Evolutionary conservation across 2,113 vertebrate genomes (phyloP), one percentile per base, ranked within the genome.

Genomic region (Oncorhynchus kisutch): DNA sequence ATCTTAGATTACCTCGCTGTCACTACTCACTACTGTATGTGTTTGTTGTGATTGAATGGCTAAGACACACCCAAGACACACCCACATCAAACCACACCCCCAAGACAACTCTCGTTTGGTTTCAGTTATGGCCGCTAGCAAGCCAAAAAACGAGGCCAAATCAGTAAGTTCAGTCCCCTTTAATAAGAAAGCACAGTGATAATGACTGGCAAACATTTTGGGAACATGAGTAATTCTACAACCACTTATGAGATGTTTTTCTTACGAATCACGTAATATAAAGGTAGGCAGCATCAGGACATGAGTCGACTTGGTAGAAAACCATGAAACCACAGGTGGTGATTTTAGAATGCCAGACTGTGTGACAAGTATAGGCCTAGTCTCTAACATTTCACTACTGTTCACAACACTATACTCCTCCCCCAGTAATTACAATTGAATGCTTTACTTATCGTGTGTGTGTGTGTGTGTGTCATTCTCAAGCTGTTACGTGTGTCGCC

Each of bases 401-500:
- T 22, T 62, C 59, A 62, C 59, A 22, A 62, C 6, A 62, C 59
- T 62, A n/a, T 62, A 62, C n/a, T 62, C 20, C 59, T 62, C 25
- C 24, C 65, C 12, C 65, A 25, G 22, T 25, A 9, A 67, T 27
- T 25, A 13, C 12, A 29, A 31, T 29, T 14, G n/a, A 29, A 39
- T 68, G 74, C 22, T 73, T 77, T 39, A 14, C 72, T 70, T 31
- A 66, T 70, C 70, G 34, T 51, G 70, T 73, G 70, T 57, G 54
- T 66, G 73, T 27, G 25, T 27, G 27, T 27, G 27, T 27, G 27
- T 27, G 27, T 27, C 70, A 70, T 3, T 16, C 71, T 75, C 7
- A 60, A 88, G 77, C 81, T 83, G 87, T 85, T 86, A 90, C 90
- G 84, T 90, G 86, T 81, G 78, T 87, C 34, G 81, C 82, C 85